phyloP scores from a whole-genome alignment of 2,888 invertebrate genomes.

The Dinocampus coccinellae region DNA sequence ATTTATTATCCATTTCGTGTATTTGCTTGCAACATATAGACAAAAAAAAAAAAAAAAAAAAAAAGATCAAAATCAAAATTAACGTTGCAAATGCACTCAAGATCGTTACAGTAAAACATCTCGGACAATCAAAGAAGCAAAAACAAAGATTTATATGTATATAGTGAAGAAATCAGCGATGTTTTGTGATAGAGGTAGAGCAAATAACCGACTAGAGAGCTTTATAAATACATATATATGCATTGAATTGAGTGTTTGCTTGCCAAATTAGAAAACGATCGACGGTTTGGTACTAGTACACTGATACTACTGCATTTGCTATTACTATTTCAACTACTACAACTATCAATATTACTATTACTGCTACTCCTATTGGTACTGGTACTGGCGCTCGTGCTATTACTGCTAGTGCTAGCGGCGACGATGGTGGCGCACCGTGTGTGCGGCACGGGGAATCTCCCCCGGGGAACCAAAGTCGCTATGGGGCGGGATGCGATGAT shows the following conservation, averaged over 20 bases:
- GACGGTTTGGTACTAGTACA: constrained; percentile 54
- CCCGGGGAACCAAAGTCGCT: constrained; percentile 28
- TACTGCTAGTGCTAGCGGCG: not conserved
- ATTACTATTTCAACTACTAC: not conserved
- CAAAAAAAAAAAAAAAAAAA: too few relatives aligned
- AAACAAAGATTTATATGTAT: not conserved
- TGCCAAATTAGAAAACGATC: constrained; percentile 68
- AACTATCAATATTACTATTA: too few relatives aligned
- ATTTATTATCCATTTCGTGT: too few relatives aligned
- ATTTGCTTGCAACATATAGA: too few relatives aligned
- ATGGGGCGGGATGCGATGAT: constrained; percentile 25
- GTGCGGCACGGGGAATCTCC: constrained; percentile 54
- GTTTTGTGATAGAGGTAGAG: too few relatives aligned
- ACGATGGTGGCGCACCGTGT: constrained; percentile 44
- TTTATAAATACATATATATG: constrained; percentile 23
- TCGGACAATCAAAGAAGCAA: not conserved
- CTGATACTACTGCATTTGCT: not conserved
- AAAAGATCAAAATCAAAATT: too few relatives aligned
- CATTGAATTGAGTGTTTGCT: constrained; percentile 58
- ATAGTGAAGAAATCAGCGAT: constrained; percentile 34
- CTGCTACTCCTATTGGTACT: too few relatives aligned
- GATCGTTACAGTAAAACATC: too few relatives aligned
- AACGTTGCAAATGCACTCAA: too few relatives aligned
- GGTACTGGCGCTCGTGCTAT: constrained; percentile 8
- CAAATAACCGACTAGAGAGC: too few relatives aligned